Conservation (phyloP, 1,140 invertebrate species). For the Ditylenchus dipsaci region DNA sequence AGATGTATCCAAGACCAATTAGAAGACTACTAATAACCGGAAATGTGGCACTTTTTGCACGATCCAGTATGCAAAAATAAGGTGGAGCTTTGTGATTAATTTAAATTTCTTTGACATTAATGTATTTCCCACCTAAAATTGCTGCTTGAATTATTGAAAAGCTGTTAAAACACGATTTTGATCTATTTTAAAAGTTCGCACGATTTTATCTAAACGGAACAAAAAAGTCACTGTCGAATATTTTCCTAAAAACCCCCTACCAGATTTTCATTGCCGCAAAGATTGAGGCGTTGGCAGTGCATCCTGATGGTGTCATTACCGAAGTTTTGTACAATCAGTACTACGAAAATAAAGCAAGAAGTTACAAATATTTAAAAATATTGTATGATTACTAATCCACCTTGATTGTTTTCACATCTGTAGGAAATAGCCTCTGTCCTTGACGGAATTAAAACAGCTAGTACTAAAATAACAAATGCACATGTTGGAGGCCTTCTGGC, state of each 20-base stretch:
- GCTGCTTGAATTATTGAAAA: too few relatives aligned
- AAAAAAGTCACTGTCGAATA: background rate
- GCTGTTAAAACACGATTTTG: too few relatives aligned
- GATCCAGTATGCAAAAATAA: too few relatives aligned
- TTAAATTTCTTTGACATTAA: too few relatives aligned
- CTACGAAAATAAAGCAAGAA: conserved; percentile 2
- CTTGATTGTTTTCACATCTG: conserved; percentile 49
- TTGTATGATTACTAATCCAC: too few relatives aligned
- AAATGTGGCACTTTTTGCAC: too few relatives aligned
- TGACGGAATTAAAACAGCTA: background rate
- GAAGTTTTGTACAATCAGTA: conserved; percentile 55
- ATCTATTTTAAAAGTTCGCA: background rate
- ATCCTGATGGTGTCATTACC: conserved; percentile 58
- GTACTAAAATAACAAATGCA: background rate
- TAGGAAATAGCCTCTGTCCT: conserved; percentile 33
- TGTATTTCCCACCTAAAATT: too few relatives aligned
- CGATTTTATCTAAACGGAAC: background rate
- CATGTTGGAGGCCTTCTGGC: too few relatives aligned
- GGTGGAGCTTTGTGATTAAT: too few relatives aligned
- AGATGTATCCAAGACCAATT: too few relatives aligned
- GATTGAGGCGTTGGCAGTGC: conserved; percentile 54
- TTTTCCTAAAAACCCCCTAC: conserved; percentile 31
- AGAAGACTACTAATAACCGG: too few relatives aligned
- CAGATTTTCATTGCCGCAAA: conserved; percentile 52
- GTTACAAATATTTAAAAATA: too few relatives aligned